phyloP scores from a whole-genome alignment of 2,797 vertebrate species.

The Parauchenoglanis punctatus region DNA sequence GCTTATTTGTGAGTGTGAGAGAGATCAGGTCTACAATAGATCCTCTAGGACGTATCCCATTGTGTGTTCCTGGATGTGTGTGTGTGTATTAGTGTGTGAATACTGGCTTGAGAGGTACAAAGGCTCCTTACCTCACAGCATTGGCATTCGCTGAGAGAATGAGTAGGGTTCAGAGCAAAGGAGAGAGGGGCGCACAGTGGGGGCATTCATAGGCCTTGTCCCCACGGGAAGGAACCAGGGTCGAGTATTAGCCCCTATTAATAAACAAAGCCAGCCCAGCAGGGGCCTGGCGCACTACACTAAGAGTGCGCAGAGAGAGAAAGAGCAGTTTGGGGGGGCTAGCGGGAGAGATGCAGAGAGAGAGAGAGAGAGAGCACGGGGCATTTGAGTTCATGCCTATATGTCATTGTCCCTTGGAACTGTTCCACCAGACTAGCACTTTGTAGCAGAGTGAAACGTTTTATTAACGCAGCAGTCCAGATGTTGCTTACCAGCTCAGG shows the following conservation, averaged over 20 bases:
- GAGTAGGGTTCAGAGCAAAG: conserved; percentile 44
- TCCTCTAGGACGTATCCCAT: conserved; percentile 40
- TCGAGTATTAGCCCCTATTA: conserved; percentile 66
- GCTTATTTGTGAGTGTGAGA: conserved; percentile 57
- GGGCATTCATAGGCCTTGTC: conserved; percentile 60
- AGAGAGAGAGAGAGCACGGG: conserved; percentile 30
- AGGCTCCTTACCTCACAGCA: conserved; percentile 62
- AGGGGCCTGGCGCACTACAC: conserved; percentile 53
- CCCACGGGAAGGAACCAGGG: conserved; percentile 61
- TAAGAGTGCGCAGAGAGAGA: conserved; percentile 57
- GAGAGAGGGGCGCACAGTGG: conserved; percentile 57
- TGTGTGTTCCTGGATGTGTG: conserved; percentile 45
- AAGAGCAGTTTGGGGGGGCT: conserved; percentile 57
- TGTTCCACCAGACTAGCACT: conserved; percentile 17
- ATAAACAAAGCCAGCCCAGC: conserved; percentile 64
- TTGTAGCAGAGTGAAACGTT: not conserved
- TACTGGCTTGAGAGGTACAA: conserved; percentile 48
- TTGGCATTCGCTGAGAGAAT: conserved; percentile 61
- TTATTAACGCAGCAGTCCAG: conserved; percentile 13
- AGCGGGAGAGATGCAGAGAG: conserved; percentile 55
- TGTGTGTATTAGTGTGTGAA: conserved; percentile 47
- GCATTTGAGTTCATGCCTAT: conserved; percentile 52
- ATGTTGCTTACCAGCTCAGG: conserved; percentile 16
- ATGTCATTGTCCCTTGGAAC: conserved; percentile 35
- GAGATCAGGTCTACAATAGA: conserved; percentile 57